Base-by-base conservation (phyloP, 2,113 vertebrate genomes). In the Cyanocitta stelleri region DNA sequence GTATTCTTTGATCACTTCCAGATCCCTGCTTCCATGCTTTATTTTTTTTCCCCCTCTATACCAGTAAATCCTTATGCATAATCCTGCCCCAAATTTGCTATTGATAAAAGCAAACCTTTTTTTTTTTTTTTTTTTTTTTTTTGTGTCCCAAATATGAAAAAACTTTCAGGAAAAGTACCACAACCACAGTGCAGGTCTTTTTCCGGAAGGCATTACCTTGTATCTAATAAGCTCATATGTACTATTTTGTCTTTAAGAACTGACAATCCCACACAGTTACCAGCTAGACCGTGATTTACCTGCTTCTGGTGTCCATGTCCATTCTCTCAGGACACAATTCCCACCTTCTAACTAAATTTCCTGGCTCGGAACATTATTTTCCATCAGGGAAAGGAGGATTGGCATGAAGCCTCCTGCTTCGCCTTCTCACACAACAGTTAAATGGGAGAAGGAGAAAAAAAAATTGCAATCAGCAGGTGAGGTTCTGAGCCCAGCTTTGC, bases 41-140 rank as follows among this genome's bases (percentile, higher is more conserved):
- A 74, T 24, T 35, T 7, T 14, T 1, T 0, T 0, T 7, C 10
- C 1, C 0, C 4, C 16, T 10, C 5, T 13, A 15, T 69, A 64
- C 30, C 52, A 56, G 24, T 30, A 55, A 91, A 91, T 80, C 48
- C 24, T 52, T 71, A 39, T 41, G 32, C 37, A 67, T 32, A 71
- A 59, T 30, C 24, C 33, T 63, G 44, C 55, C 58, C 87, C n/a
- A 61, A 16, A 68, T 84, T 78, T 44, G 26, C 49, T 64, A 14
- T 8, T 54, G 35, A n/a, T 51, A 44, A 46, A 73, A 61, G 3
- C 24, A 88, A 72, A 76, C 29, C 2, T 21, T 14, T 26, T 17
- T 16, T 52, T 54, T 30, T 23, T 59, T 26, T 17, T 4, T 48
- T 46, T 27, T 23, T 59, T 26, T 17, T 4, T 48, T 46, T 27